Evolutionary conservation across 1,140 invertebrate genomes (phyloP), one percentile per base, ranked within the genome.

Genomic region (Drosophila elegans): DNA sequence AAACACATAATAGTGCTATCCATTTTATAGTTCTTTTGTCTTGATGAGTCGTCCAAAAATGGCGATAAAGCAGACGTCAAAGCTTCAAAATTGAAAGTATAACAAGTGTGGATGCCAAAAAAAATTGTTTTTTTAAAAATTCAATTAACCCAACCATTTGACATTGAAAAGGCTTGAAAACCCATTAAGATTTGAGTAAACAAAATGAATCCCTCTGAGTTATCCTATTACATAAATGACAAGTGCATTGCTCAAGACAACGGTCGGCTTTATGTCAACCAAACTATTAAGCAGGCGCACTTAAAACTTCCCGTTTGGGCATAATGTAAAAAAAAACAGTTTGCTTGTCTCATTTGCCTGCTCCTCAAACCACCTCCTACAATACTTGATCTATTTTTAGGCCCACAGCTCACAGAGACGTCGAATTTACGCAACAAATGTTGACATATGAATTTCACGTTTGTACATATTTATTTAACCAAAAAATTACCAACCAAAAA

Each of bases 11-110:
- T 68, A 69, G 57, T 64, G 49, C 46, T 55, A 61, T 57, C 74
- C 78, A 85, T 80, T 86, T 81, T 59, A 86, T 71, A 48, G 51
- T 85, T 86, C 78, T 81, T 68, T 86, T 86, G 82, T 86, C 60
- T 71, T 84, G 63, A 76, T 83, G 76, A 83, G 71, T 84, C 59
- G 64, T 44, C 80, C 55, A 84, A 83, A 72, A 80, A 83, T 71
- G 76, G 80, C 76, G 80, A 74, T 84, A 80, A 83, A 71, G 69
- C 68, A 84, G 75, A 74, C 73, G 77, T 80, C 77, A 77, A 60
- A 39, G 45, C 48, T 29, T 56, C 9, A 59, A 67, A 77, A 81
- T 34, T 74, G 72, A 74, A 74, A 74, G 72, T 74, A 52, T 74
- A 64, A 53, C 57, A 63, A 75, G 72, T 76, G 83, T 86, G 74